Base-by-base conservation (phyloP, 35 echinoderm and acorn worm genomes). In the Patiria miniata region DNA sequence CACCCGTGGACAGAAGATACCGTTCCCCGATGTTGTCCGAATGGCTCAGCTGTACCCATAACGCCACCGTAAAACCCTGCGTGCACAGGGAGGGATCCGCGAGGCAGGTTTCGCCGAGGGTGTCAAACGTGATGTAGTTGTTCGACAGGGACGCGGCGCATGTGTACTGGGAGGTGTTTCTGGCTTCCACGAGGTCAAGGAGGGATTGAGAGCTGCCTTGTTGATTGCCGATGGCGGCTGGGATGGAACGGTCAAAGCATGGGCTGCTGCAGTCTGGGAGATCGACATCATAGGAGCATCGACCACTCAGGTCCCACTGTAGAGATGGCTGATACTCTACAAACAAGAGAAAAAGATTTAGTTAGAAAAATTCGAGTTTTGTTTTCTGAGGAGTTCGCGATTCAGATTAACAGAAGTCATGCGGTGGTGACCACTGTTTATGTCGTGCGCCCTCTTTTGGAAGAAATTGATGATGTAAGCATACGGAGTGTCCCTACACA, bases 221-320 rank as follows among this genome's bases (percentile, higher is more conserved):
- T n/a, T 82, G 77, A 21, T 44, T 39, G 12, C 89, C 86, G 44
- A 82, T 21, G 32, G 56, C 78, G 17, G 93, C 28, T 2, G 85
- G 80, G 16, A 95, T 77, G 14, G 79, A 32, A 51, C 32, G 50
- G 40, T 91, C 85, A 1, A 39, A 36, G 51, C 93, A 95, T 30
- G 78, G 73, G 15, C 19, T 40, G 37, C 51, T 37, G 36, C 93
- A 95, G 28, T 36, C 61, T n/a, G 59, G 78, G 1, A 84, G 69
- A 54, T 91, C 93, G n/a, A 36, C 80, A 52, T 95, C 93, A 21
- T 91, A 88, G 12, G 10, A 50, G 55, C 93, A 95, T 36, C 85
- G 61, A 17, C 93, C 93, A 68, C 93, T 95, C 36, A 95, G 57
- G 57, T 95, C 93, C 89, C 89, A 95, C 26, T 91, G 84, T 18